Conservation (phyloP, 2,113 vertebrate genomes). For the Archocentrus centrarchus region DNA sequence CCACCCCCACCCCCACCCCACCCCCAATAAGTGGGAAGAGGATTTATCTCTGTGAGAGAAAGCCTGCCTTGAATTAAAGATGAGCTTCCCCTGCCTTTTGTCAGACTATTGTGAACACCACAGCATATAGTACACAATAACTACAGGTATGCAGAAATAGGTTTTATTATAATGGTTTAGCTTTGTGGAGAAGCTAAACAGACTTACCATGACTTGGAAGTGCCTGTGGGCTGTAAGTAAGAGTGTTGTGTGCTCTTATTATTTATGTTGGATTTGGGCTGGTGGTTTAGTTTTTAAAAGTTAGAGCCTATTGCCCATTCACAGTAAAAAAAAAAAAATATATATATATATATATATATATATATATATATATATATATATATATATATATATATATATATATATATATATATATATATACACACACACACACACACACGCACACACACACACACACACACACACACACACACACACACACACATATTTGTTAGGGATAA, state of each 20-base stretch:
- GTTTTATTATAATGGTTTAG: conserved; percentile 31
- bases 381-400: not conserved
- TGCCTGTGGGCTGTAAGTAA: conserved; percentile 17
- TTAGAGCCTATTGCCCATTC: not conserved
- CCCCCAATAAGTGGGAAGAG: conserved; percentile 51
- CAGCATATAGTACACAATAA: conserved; percentile 53
- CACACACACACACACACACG: too few relatives aligned
- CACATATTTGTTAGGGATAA: not conserved
- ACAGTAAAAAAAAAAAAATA: not conserved
- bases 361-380: not conserved
- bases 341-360: not conserved
- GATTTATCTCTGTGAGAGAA: conserved; percentile 67
- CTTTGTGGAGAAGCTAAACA: conserved; percentile 36
- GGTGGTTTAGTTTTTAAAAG: not conserved
- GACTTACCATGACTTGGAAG: conserved; percentile 26
- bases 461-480: too few relatives aligned
- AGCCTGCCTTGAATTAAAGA: conserved; percentile 71
- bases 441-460: too few relatives aligned
- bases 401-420: not conserved
- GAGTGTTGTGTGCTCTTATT: conserved; percentile 18
- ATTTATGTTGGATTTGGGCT: conserved; percentile 25
- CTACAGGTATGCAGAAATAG: conserved; percentile 64
- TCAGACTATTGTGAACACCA: conserved; percentile 64
- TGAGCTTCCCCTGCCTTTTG: conserved; percentile 65
- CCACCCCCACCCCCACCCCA: not conserved